phyloP scores from a whole-genome alignment of 2,797 vertebrate species.

The Propithecus perrieri region DNA sequence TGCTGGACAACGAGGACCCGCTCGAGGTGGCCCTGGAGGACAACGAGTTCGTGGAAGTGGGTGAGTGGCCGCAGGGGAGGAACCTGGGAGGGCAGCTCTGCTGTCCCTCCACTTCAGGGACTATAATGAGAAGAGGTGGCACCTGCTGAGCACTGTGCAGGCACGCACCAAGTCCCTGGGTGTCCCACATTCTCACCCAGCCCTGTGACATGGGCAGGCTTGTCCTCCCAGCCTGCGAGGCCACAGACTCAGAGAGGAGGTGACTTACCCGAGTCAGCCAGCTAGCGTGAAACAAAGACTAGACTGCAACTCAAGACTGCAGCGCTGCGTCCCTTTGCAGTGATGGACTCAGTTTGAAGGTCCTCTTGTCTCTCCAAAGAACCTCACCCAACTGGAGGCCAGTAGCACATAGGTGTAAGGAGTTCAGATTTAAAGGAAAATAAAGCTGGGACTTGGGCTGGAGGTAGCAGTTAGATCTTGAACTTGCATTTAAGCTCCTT shows the following conservation, averaged over 20 bases:
- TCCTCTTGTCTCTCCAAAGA: neutral
- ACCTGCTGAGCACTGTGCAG: neutral
- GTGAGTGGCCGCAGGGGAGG: conserved; percentile 85
- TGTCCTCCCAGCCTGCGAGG: neutral
- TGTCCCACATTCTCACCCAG: neutral
- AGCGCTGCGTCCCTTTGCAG: neutral
- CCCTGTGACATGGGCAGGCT: neutral
- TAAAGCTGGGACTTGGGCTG: neutral
- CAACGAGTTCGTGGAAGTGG: conserved; percentile 98
- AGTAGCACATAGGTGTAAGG: neutral
- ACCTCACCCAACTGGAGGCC: neutral
- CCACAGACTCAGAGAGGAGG: neutral
- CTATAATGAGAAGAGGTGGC: neutral
- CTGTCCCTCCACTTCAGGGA: rapidly evolving
- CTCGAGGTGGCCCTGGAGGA: conserved; percentile 95
- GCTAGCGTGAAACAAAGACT: neutral
- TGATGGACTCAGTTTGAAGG: neutral
- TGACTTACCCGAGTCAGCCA: neutral
- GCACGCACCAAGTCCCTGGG: neutral
- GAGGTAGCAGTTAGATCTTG: neutral
- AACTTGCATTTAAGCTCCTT: neutral
- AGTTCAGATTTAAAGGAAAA: neutral
- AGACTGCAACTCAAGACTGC: neutral
- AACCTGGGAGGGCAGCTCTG: neutral
- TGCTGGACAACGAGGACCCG: conserved; percentile 93